Percentiles rank a stretch among this genome's conserved stretches.
Evolutionary conservation across 2,113 vertebrate species (phyloP).

Genomic region (Muntiacus muntjak): DNA sequence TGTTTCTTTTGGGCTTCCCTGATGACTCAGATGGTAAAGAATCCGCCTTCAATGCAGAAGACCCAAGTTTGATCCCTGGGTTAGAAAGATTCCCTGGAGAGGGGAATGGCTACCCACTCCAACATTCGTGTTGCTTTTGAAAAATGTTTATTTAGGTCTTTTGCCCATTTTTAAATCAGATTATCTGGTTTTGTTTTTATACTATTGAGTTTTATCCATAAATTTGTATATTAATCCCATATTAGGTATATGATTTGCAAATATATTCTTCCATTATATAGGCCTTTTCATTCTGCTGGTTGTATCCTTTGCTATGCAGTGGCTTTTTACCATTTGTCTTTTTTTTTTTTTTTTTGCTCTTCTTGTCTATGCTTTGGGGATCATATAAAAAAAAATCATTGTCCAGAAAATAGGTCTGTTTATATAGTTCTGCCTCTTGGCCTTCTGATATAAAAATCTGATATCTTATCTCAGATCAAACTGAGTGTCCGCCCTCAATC

Average conservation of each 20-base stretch:
- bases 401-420: neutral
- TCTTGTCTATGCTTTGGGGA: neutral
- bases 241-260: neutral
- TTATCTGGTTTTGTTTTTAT: neutral
- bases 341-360: neutral
- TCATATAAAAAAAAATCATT: neutral
- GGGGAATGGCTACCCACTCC: neutral
- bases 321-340: neutral
- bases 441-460: constrained; percentile 3
- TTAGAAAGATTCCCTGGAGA: neutral
- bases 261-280: neutral
- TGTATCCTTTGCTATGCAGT: neutral
- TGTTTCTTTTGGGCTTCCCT: neutral
- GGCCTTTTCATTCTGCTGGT: neutral
- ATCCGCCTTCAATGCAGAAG: neutral
- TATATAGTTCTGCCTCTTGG: neutral
- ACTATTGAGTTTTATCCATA: neutral
- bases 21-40: neutral
- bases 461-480: neutral
- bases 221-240: neutral
- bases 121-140: neutral
- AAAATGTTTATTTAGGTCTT: neutral
- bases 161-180: neutral
- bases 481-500: neutral
- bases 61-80: neutral